Evolutionary conservation across 2,113 vertebrate species (phyloP).

Genomic region (Budorcas taxicolor): DNA sequence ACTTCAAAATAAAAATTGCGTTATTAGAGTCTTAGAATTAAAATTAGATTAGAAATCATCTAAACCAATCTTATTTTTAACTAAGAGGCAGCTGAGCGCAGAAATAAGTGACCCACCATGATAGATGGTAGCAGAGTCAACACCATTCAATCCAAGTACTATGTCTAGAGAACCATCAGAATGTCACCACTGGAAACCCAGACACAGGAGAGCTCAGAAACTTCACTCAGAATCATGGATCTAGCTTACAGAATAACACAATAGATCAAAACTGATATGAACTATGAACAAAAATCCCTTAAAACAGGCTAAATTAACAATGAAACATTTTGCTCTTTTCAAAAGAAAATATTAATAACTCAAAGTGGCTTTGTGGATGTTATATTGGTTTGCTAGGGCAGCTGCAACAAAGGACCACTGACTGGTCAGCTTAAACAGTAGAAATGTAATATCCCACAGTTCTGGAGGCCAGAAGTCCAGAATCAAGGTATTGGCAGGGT

Average conservation of each 20-base stretch:
- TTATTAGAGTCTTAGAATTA: neutral
- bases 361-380: neutral
- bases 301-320: neutral
- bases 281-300: neutral
- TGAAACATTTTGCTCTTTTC: neutral
- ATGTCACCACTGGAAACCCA: neutral
- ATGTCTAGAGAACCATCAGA: neutral
- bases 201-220: neutral
- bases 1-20: neutral
- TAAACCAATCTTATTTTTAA: neutral
- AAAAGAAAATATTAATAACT: neutral
- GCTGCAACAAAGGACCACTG: neutral
- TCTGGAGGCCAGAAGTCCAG: neutral
- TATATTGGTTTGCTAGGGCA: neutral
- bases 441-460: neutral
- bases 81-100: neutral
- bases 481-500: neutral
- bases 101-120: neutral
- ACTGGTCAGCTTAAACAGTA: neutral
- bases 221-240: neutral
- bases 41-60: neutral
- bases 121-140: neutral
- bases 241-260: neutral
- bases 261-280: neutral
- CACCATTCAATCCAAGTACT: neutral